phyloP scores from a whole-genome alignment of 2,888 invertebrate species.

The Drosophila gaucha region DNA sequence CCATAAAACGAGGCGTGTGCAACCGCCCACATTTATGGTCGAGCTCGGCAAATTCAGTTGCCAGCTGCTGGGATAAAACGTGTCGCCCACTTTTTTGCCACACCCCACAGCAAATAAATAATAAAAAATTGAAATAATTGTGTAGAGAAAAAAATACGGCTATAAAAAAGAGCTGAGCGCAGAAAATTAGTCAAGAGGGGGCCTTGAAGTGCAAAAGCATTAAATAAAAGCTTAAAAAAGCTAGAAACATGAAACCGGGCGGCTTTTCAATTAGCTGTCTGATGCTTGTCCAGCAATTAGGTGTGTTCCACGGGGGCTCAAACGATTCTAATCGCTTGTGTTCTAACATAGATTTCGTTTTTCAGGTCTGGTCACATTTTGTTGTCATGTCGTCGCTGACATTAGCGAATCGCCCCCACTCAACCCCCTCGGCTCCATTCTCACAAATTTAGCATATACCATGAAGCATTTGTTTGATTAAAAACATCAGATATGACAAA shows the following conservation, averaged over 20 bases:
- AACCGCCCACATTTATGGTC: conserved; percentile 56
- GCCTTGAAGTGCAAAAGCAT: conserved; percentile 58
- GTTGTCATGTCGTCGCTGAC: conserved; percentile 70
- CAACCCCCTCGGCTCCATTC: conserved; percentile 12
- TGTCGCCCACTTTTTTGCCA: conserved; percentile 46
- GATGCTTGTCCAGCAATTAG: conserved; percentile 69
- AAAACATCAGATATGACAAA: conserved; percentile 67
- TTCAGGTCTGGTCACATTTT: conserved; percentile 57
- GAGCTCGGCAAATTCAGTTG: conserved; percentile 51
- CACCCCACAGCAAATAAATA: conserved; percentile 69
- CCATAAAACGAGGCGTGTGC: conserved; percentile 58
- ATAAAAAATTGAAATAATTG: conserved; percentile 70
- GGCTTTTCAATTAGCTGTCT: conserved; percentile 74
- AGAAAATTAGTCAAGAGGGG: conserved; percentile 60
- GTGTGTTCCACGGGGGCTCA: conserved; percentile 66
- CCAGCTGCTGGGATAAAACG: conserved; percentile 42
- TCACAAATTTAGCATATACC: conserved; percentile 23
- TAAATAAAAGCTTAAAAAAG: not conserved
- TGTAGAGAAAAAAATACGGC: conserved; percentile 13
- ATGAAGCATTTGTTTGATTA: conserved; percentile 57
- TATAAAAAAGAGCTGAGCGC: conserved; percentile 4
- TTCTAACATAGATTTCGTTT: conserved; percentile 70
- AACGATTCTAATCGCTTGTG: conserved; percentile 73
- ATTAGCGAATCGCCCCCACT: conserved; percentile 45
- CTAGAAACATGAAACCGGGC: conserved; percentile 44